Conservation (phyloP, 2,888 invertebrate genomes). For the Rhagophthalmus giganteus region DNA sequence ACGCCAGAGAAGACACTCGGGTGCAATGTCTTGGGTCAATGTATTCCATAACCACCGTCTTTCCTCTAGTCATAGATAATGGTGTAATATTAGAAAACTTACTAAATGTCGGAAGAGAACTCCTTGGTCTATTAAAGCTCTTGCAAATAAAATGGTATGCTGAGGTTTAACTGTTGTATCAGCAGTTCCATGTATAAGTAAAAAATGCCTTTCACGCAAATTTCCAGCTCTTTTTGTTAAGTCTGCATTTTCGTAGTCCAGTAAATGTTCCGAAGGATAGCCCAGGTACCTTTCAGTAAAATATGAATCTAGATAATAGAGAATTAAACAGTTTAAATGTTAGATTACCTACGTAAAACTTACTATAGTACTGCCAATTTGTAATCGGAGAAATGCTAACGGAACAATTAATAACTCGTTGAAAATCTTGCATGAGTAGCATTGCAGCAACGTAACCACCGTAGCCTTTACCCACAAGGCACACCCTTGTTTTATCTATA, state of each 20-base stretch:
- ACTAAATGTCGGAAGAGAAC: slow-evolving; percentile 86
- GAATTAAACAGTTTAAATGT: neutral
- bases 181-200: slow-evolving; percentile 80
- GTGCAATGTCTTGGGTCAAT: no score
- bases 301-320: slow-evolving; percentile 69
- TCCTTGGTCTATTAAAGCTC: slow-evolving; percentile 78
- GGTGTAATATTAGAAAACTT: slow-evolving; percentile 39
- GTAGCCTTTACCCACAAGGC: slow-evolving; percentile 86
- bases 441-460: slow-evolving; percentile 85
- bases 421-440: slow-evolving; percentile 75
- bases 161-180: slow-evolving; percentile 85
- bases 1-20: no score
- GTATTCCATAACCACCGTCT: neutral
- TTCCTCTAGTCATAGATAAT: no score
- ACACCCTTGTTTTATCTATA: slow-evolving; percentile 78
- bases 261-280: slow-evolving; percentile 65
- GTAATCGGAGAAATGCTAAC: slow-evolving; percentile 86
- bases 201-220: slow-evolving; percentile 68
- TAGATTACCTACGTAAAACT: slow-evolving; percentile 46
- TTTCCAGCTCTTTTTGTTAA: slow-evolving; percentile 78
- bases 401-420: slow-evolving; percentile 80
- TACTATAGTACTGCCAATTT: slow-evolving; percentile 79
- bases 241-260: slow-evolving; percentile 76
- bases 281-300: slow-evolving; percentile 92
- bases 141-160: slow-evolving; percentile 82